Percentiles rank a stretch among this genome's conserved stretches.
Conservation (phyloP, 2,888 invertebrate species). For the Pandemis heparana region DNA sequence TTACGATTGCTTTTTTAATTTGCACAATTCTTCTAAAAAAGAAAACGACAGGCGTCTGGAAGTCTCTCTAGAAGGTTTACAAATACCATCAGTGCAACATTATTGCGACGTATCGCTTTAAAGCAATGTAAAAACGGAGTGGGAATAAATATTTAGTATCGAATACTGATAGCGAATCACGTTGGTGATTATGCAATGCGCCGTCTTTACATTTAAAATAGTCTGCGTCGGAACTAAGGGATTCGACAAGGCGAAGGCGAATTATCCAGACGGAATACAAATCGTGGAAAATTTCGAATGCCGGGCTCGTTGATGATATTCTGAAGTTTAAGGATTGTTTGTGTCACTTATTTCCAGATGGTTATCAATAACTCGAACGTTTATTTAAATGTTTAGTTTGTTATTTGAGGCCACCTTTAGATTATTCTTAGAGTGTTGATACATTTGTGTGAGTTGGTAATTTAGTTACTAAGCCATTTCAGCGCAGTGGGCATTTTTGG, state of each 20-base stretch:
- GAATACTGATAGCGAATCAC: constrained; percentile 81
- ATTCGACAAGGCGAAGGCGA: constrained; percentile 68
- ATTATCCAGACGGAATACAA: constrained; percentile 81
- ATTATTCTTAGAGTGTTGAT: not conserved
- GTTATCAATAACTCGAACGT: constrained; percentile 38
- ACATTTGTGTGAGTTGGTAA: not conserved
- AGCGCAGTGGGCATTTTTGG: not conserved
- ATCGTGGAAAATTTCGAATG: constrained; percentile 80
- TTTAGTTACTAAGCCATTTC: not conserved
- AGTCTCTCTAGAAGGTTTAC: constrained; percentile 15
- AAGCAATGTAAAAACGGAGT: constrained; percentile 68
- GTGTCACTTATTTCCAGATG: constrained; percentile 45
- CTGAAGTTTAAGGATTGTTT: constrained; percentile 57
- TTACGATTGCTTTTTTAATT: not conserved
- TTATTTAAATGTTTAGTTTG: constrained; percentile 23
- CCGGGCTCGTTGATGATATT: constrained; percentile 67
- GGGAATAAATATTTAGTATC: constrained; percentile 80
- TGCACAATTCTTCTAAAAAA: not conserved
- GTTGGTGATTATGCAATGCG: constrained; percentile 82
- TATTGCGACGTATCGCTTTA: constrained; percentile 63
- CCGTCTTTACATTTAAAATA: constrained; percentile 82
- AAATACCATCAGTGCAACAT: constrained; percentile 54
- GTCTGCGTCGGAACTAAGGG: constrained; percentile 79
- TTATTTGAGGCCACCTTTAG: not conserved
- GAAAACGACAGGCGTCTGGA: constrained; percentile 10